phyloP scores from a whole-genome alignment of 2,888 invertebrate species.

The Lumbricus terrestris region DNA sequence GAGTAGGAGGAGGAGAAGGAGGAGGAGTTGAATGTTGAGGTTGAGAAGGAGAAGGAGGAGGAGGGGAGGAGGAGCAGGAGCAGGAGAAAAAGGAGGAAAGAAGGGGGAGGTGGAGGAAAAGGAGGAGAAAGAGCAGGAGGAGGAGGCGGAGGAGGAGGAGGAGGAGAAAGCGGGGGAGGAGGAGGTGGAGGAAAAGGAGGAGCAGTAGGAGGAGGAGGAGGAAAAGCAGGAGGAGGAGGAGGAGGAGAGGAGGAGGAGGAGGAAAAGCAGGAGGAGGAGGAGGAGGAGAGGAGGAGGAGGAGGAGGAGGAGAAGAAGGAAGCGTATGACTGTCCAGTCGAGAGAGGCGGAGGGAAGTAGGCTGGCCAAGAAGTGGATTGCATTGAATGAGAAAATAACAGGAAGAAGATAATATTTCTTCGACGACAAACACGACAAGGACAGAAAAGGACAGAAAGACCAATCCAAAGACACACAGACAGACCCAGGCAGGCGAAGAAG shows the following conservation, averaged over 20 bases:
- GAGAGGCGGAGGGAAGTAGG: background rate
- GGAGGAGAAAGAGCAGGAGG: background rate
- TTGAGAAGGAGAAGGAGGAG: no score
- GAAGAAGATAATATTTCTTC: background rate
- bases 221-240: background rate
- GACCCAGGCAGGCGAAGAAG: background rate
- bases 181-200: background rate
- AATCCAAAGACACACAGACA: no score
- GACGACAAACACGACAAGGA: background rate
- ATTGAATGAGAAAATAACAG: slow-evolving; percentile 15
- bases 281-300: background rate
- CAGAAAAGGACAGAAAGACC: no score
- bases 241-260: background rate
- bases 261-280: no score
- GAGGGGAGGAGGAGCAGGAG: no score
- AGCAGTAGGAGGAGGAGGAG: background rate
- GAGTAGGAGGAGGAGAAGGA: no score
- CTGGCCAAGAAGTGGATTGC: background rate
- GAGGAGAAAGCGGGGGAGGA: no score
- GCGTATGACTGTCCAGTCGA: background rate
- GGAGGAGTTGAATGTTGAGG: no score
- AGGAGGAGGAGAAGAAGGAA: background rate
- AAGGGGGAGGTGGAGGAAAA: no score
- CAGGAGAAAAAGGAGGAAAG: no score
- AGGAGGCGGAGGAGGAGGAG: background rate